A percentile compares a stretch with the other conserved stretches of the same genome.
phyloP scores from a whole-genome alignment of 2,888 invertebrate species.

The Campoplex capitator region DNA sequence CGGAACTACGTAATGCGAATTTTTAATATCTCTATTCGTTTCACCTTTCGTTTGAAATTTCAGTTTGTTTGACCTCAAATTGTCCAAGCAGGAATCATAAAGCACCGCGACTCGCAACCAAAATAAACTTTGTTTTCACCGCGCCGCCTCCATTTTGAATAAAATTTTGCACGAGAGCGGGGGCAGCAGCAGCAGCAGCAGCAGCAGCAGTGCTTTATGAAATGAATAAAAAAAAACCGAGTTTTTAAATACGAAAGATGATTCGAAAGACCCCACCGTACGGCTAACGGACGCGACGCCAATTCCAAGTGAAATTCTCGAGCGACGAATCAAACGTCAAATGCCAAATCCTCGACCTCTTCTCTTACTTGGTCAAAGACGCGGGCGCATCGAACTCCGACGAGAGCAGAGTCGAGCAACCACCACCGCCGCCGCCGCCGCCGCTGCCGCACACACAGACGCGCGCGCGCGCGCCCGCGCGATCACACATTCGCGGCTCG shows the following conservation, averaged over 20 bases:
- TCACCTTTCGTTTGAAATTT: not conserved
- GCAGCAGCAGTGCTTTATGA: not conserved
- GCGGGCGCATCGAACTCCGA: slow-evolving; percentile 47
- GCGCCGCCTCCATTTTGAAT: slow-evolving; percentile 38
- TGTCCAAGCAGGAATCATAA: too few species aligned
- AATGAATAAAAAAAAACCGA: not conserved
- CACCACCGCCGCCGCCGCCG: not conserved
- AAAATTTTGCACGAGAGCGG: not conserved
- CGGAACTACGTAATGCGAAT: not conserved
- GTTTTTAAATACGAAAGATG: not conserved
- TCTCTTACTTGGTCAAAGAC: slow-evolving; percentile 16
- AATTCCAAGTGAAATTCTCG: not conserved
- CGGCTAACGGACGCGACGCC: not conserved
- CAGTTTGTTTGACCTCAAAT: not conserved
- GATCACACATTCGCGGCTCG: slow-evolving; percentile 10
- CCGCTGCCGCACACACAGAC: not conserved
- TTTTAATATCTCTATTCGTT: not conserved
- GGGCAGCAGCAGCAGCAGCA: too few species aligned
- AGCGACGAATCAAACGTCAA: slow-evolving; percentile 4
- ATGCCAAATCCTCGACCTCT: slow-evolving; percentile 17
- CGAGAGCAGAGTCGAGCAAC: slow-evolving; percentile 17
- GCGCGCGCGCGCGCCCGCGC: not conserved
- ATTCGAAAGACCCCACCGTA: not conserved
- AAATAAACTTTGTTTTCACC: slow-evolving; percentile 13
- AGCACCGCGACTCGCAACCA: not conserved